A percentile compares a stretch with the other conserved stretches of the same genome.
Evolutionary conservation across 2,797 vertebrate genomes (phyloP).

Genomic region (Anas capensis): DNA sequence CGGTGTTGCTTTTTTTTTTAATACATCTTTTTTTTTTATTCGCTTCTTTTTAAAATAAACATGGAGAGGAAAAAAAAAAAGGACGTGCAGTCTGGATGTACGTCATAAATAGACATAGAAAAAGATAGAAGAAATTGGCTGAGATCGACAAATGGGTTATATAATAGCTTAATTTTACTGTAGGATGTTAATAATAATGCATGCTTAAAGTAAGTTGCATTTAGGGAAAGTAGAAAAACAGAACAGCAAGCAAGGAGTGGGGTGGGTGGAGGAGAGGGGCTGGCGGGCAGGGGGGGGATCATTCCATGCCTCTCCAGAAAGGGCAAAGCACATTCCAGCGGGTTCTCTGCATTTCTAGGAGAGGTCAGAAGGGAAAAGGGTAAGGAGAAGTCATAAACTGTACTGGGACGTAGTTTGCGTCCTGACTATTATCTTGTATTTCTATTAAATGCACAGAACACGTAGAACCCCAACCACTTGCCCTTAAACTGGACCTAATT

Average conservation of each 20-base stretch:
- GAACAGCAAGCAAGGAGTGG: constrained; percentile 86
- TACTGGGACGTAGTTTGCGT: background rate
- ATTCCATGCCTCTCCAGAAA: constrained; percentile 77
- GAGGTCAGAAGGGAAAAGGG: background rate
- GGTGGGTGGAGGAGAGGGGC: background rate
- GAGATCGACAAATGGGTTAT: constrained; percentile 86
- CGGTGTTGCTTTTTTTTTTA: constrained; percentile 72
- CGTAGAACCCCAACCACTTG: background rate
- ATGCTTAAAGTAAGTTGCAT: constrained; percentile 99
- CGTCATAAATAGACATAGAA: constrained; percentile 84
- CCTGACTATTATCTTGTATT: background rate
- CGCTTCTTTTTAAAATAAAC: constrained; percentile 85
- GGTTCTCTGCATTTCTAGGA: constrained; percentile 31
- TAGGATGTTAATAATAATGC: constrained; percentile 89
- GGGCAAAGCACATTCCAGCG: constrained; percentile 68
- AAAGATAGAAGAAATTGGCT: constrained; percentile 90
- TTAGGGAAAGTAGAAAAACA: constrained; percentile 97
- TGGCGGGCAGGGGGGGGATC: background rate
- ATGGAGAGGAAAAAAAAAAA: constrained; percentile 77
- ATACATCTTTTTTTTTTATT: constrained; percentile 74
- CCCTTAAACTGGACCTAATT: background rate
- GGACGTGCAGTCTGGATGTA: constrained; percentile 94
- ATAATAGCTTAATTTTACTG: constrained; percentile 82
- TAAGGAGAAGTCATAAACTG: background rate
- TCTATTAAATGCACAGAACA: background rate